phyloP scores from a whole-genome alignment of 2,888 invertebrate species.

The Drosophila barbarae region DNA sequence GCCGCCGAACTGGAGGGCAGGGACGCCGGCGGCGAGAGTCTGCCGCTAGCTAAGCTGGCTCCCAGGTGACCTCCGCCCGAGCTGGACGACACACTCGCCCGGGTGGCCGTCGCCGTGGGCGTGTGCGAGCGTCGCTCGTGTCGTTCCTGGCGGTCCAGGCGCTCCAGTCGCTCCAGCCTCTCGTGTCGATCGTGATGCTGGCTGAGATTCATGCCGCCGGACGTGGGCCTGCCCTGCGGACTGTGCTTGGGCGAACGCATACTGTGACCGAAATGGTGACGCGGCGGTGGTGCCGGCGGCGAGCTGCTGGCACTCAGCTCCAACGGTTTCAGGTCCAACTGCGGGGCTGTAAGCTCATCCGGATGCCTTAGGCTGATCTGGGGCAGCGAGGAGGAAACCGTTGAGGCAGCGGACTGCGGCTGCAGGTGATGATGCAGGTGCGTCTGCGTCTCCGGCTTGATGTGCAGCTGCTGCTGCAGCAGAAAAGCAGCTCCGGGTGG shows the following conservation, averaged over 20 bases:
- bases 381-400: conserved; percentile 51
- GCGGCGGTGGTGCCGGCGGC: conserved; percentile 56
- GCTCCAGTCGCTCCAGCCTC: conserved; percentile 45
- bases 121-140: conserved; percentile 59
- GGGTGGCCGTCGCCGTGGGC: conserved; percentile 64
- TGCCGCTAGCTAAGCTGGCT: conserved; percentile 33
- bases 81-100: conserved; percentile 43
- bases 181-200: conserved; percentile 67
- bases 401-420: conserved; percentile 31
- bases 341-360: conserved; percentile 73
- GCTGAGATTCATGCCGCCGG: conserved; percentile 70
- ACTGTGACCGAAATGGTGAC: conserved; percentile 60
- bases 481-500: conserved; percentile 74
- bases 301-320: conserved; percentile 54
- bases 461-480: conserved; percentile 76
- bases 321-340: conserved; percentile 68
- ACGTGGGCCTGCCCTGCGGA: conserved; percentile 51
- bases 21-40: conserved; percentile 55
- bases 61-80: conserved; percentile 34
- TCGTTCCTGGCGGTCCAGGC: conserved; percentile 26
- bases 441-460: conserved; percentile 77
- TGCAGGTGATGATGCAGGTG: conserved; percentile 74
- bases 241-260: conserved; percentile 69
- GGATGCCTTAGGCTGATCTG: conserved; percentile 67
- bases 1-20: conserved; percentile 41